Conservation (phyloP, 2,113 vertebrate genomes). For the Laterallus jamaicensis region DNA sequence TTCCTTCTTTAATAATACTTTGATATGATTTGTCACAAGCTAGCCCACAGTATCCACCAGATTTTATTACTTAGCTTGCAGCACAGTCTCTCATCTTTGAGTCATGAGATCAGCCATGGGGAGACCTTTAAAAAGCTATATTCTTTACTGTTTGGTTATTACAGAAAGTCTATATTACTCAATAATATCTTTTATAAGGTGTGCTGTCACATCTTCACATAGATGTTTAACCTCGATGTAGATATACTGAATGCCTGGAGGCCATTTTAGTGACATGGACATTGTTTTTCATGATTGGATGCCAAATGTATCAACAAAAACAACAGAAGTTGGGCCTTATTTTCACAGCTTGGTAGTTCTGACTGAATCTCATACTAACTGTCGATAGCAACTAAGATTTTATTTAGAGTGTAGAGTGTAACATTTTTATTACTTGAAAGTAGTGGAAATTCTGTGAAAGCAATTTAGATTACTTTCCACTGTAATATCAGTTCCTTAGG, state of each 20-base stretch:
- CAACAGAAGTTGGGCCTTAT: conserved; percentile 73
- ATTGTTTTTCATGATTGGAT: conserved; percentile 83
- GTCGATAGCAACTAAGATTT: conserved; percentile 79
- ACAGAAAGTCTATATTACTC: conserved; percentile 87
- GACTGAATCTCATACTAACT: conserved; percentile 75
- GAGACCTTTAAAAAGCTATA: conserved; percentile 87
- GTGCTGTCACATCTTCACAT: conserved; percentile 84
- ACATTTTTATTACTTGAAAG: conserved; percentile 81
- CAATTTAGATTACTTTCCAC: conserved; percentile 78
- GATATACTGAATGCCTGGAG: conserved; percentile 79
- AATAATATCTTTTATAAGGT: conserved; percentile 86
- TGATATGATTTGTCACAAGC: conserved; percentile 94
- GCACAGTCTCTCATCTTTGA: conserved; percentile 88
- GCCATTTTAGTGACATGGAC: conserved; percentile 81
- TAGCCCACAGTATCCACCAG: conserved; percentile 83
- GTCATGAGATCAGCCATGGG: conserved; percentile 87
- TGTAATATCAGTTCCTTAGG: conserved; percentile 62
- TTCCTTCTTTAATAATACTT: conserved; percentile 95
- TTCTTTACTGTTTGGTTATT: conserved; percentile 89
- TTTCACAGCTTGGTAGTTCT: conserved; percentile 75
- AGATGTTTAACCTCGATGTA: conserved; percentile 84
- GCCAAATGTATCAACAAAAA: conserved; percentile 80
- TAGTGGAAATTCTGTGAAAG: conserved; percentile 76
- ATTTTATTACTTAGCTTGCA: conserved; percentile 92
- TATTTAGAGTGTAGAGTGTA: conserved; percentile 76